These are phyloP conservation scores for Batillaria attramentaria DNA, from an alignment of 1,140 invertebrate genomes.

Conservation along the genomic window DNA sequence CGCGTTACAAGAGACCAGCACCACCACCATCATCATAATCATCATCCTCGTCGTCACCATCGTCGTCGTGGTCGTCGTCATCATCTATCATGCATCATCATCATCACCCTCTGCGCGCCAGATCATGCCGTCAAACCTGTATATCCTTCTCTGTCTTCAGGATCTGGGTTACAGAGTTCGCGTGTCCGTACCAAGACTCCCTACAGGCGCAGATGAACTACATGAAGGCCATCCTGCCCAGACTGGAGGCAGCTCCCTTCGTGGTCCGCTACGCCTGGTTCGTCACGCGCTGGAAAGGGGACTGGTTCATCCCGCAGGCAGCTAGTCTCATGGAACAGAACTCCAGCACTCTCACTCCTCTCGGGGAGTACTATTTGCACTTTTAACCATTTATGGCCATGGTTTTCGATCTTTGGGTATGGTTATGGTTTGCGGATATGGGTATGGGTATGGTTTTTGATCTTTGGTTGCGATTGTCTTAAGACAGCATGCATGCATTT, in stretches of 20 bases:
- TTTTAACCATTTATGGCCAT: no score
- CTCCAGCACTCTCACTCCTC: background rate
- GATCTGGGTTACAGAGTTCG: background rate
- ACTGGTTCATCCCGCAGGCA: background rate
- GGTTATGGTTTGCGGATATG: no score
- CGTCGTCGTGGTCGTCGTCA: no score
- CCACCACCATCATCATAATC: no score
- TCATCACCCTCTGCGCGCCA: no score
- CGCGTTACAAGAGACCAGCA: no score
- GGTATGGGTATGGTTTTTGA: no score
- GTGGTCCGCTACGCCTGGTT: slow-evolving; percentile 13
- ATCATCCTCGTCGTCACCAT: no score
- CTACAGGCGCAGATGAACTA: background rate
- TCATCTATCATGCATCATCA: no score
- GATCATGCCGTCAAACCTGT: background rate
- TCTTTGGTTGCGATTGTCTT: no score
- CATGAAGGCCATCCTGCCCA: slow-evolving; percentile 20
- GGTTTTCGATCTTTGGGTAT: no score
- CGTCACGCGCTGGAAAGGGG: background rate
- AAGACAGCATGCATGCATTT: no score
- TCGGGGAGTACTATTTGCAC: background rate
- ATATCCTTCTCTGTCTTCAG: background rate
- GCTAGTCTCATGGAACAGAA: background rate
- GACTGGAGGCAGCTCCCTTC: background rate
- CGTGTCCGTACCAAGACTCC: background rate